Conservation (phyloP, 2,797 vertebrate genomes). For the Paedocypris micromegethes region DNA sequence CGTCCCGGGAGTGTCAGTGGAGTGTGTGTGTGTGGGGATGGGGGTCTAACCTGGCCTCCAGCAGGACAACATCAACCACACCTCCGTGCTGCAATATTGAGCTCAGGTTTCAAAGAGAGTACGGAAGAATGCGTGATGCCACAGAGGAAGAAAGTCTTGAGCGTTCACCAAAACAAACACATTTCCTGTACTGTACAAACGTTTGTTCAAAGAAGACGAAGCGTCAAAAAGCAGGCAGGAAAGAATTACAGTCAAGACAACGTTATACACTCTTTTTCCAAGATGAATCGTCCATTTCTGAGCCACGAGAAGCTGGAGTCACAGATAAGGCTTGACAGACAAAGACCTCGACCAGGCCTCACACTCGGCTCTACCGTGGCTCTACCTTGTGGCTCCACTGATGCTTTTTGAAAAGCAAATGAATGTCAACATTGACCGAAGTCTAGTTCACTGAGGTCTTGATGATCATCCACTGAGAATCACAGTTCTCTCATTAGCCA, state of each 20-base stretch:
- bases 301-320: no score
- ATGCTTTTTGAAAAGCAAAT: no score
- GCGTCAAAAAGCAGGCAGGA: no score
- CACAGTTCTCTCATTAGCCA: conserved; percentile 5
- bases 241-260: no score
- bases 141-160: conserved; percentile 24
- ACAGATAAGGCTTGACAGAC: no score
- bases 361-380: no score
- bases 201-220: conserved; percentile 31
- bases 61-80: conserved; percentile 23
- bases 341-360: no score
- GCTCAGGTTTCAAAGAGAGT: conserved; percentile 42
- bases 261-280: no score
- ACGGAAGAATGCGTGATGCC: conserved; percentile 20
- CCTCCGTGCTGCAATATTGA: conserved; percentile 21
- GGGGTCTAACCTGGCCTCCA: conserved; percentile 16
- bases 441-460: neutral
- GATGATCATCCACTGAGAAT: conserved; percentile 4
- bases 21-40: conserved; percentile 16
- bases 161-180: conserved; percentile 40
- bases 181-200: conserved; percentile 33
- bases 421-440: no score
- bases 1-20: conserved; percentile 17
- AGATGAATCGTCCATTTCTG: no score
- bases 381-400: no score